Evolutionary conservation across 2,113 vertebrate species (phyloP).

Genomic region (Falcunculus frontatus): DNA sequence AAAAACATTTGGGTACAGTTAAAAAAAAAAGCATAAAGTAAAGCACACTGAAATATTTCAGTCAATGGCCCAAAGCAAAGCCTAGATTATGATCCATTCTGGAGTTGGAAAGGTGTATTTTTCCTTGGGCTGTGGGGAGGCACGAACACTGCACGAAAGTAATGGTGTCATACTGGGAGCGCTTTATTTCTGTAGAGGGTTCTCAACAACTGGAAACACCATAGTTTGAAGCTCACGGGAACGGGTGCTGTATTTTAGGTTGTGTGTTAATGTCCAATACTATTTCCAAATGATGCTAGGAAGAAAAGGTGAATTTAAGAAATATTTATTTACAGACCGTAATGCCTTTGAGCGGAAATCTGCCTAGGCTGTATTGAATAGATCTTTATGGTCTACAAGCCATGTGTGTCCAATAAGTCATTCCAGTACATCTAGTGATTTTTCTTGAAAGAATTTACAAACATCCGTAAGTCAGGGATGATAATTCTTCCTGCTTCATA

Average conservation of each 20-base stretch:
- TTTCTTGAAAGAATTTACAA: background rate
- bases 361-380: background rate
- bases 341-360: background rate
- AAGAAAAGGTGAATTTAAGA: background rate
- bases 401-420: background rate
- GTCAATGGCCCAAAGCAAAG: background rate
- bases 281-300: background rate
- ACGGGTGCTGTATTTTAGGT: background rate
- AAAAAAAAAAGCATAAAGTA: background rate
- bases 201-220: background rate
- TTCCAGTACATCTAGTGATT: background rate
- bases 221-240: background rate
- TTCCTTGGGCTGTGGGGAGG: background rate
- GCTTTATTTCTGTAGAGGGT: background rate
- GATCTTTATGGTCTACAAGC: background rate
- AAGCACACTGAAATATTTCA: background rate
- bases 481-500: background rate
- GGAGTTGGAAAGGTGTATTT: background rate
- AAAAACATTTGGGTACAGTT: background rate
- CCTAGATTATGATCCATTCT: background rate
- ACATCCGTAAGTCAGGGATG: background rate
- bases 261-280: background rate
- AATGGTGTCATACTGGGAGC: background rate
- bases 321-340: background rate
- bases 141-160: background rate